Percentiles rank a stretch among this genome's conserved stretches.
Evolutionary conservation across 2,888 invertebrate genomes (phyloP).

Genomic region (Adela reaumurella): DNA sequence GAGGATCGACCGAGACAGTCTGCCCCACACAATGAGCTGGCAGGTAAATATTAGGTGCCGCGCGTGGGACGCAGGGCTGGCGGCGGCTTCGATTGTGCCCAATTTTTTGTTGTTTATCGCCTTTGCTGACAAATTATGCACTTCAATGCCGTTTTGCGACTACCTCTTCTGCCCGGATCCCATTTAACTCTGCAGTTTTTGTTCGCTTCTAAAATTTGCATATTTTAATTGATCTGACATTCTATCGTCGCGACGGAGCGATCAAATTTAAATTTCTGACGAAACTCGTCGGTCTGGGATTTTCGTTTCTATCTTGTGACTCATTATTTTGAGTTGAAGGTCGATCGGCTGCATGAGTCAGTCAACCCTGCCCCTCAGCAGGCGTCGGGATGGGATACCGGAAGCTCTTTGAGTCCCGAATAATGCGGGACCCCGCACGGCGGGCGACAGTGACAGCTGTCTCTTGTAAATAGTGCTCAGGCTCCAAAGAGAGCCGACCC

Average conservation of each 20-base stretch:
- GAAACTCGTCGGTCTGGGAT: too few relatives aligned
- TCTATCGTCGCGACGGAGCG: too few relatives aligned
- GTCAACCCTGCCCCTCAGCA: neutral
- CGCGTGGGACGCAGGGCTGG: neutral
- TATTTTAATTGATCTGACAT: too few relatives aligned
- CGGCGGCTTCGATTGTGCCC: neutral
- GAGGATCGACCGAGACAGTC: neutral
- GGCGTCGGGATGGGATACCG: neutral
- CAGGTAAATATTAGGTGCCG: neutral
- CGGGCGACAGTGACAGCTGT: neutral
- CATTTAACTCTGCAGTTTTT: too few relatives aligned
- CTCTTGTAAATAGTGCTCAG: neutral
- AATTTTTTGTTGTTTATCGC: neutral
- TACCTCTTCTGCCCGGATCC: neutral
- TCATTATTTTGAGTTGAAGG: neutral
- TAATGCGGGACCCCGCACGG: neutral
- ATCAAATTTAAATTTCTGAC: too few relatives aligned
- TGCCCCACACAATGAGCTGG: neutral
- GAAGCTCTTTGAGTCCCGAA: neutral
- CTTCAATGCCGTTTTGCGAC: neutral
- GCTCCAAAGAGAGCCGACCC: neutral
- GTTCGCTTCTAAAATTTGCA: too few relatives aligned
- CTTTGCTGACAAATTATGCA: neutral
- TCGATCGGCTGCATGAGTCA: neutral
- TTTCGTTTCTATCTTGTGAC: too few relatives aligned